phyloP scores from a whole-genome alignment of 2,113 vertebrate genomes.

The Semnopithecus entellus region DNA sequence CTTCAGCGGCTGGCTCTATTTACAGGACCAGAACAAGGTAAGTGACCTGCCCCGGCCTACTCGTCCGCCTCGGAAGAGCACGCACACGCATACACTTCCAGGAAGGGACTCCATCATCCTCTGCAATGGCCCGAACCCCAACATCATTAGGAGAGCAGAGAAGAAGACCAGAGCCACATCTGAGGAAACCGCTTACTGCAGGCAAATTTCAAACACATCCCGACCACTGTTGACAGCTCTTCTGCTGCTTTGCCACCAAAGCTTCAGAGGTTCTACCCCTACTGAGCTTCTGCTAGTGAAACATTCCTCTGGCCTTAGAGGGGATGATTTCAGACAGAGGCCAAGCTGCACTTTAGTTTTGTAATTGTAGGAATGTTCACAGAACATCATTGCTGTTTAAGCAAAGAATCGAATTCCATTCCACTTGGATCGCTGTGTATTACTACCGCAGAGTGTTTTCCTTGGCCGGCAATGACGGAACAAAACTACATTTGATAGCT shows the following conservation, averaged over 20 bases:
- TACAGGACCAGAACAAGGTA: slow-evolving; percentile 97
- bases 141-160: neutral
- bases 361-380: fast-evolving
- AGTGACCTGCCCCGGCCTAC: neutral
- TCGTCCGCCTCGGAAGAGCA: fast-evolving
- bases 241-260: neutral
- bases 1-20: slow-evolving; percentile 96
- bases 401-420: neutral
- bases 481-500: neutral
- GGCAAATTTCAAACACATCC: neutral
- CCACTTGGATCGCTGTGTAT: neutral
- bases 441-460: neutral
- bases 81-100: fast-evolving
- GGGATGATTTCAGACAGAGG: neutral
- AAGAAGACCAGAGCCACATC: neutral
- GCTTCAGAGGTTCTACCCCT: neutral
- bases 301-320: neutral
- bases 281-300: neutral
- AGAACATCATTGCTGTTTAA: neutral
- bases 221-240: neutral
- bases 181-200: neutral
- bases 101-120: neutral
- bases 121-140: neutral
- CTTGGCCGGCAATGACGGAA: neutral
- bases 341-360: neutral